phyloP scores from a whole-genome alignment of 2,797 vertebrate genomes.

The Hemibagrus guttatus region DNA sequence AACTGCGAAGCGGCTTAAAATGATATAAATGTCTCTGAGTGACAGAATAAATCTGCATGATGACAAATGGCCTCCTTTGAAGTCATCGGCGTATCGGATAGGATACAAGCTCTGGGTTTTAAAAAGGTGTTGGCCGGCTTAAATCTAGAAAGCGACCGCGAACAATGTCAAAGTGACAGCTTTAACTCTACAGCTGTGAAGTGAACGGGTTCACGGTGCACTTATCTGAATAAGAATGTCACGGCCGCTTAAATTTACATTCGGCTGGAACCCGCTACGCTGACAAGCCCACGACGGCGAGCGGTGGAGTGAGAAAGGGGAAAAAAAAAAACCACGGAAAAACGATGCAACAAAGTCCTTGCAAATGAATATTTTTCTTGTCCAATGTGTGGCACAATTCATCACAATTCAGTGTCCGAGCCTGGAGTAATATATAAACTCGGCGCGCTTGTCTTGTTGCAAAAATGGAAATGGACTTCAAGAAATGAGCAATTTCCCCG shows the following conservation, averaged over 20 bases:
- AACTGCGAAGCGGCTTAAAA: slow-evolving; percentile 75
- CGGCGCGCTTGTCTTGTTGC: slow-evolving; percentile 82
- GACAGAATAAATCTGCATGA: slow-evolving; percentile 75
- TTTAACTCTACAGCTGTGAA: slow-evolving; percentile 65
- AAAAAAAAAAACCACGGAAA: slow-evolving; percentile 51
- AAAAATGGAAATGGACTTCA: slow-evolving; percentile 95
- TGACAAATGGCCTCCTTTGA: slow-evolving; percentile 80
- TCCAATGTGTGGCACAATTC: slow-evolving; percentile 83
- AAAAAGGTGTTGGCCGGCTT: slow-evolving; percentile 59
- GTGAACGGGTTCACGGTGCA: slow-evolving; percentile 54
- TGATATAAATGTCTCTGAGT: slow-evolving; percentile 79
- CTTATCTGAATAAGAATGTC: slow-evolving; percentile 75
- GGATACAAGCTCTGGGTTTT: slow-evolving; percentile 73
- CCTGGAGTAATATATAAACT: slow-evolving; percentile 93
- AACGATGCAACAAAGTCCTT: slow-evolving; percentile 62
- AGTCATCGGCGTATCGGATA: slow-evolving; percentile 69
- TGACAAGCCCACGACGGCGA: slow-evolving; percentile 50
- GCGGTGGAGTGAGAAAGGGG: slow-evolving; percentile 21
- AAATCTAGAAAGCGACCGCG: slow-evolving; percentile 52
- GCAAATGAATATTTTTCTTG: slow-evolving; percentile 74
- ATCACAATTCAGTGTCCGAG: slow-evolving; percentile 89
- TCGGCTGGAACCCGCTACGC: slow-evolving; percentile 54
- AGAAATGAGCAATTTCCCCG: slow-evolving; percentile 99
- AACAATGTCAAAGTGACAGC: slow-evolving; percentile 72
- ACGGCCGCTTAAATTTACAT: slow-evolving; percentile 73